phyloP scores from a whole-genome alignment of 2,797 vertebrate genomes.

The Mormyrus proboscirostris region DNA sequence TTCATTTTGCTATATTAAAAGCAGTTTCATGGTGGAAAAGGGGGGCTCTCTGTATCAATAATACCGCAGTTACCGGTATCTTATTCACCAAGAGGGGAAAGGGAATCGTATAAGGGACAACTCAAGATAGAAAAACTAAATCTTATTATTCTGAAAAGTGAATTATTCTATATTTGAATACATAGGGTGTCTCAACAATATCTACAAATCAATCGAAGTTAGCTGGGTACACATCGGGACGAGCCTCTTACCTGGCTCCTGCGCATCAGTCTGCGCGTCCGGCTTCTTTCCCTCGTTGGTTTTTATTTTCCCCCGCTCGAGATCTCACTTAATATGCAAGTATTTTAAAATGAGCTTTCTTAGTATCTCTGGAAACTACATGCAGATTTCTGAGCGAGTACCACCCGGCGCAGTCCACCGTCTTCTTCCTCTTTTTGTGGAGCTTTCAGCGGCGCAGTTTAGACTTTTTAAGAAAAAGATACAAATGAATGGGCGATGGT shows the following conservation, averaged over 20 bases:
- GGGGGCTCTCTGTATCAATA: neutral
- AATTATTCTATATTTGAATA: neutral
- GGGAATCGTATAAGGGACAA: neutral
- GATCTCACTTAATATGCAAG: neutral
- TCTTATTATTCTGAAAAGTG: neutral
- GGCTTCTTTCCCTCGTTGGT: neutral
- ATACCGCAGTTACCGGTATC: neutral
- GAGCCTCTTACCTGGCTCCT: slow-evolving; percentile 26
- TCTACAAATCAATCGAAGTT: neutral
- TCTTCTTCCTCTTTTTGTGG: neutral
- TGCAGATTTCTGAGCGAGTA: neutral
- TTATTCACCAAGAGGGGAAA: neutral
- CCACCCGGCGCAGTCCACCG: neutral
- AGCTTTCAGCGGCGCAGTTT: slow-evolving; percentile 10
- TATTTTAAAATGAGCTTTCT: neutral
- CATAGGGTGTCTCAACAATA: neutral
- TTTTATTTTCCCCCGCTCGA: neutral
- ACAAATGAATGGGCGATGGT: slow-evolving; percentile 9
- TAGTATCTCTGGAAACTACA: neutral
- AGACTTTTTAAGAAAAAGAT: slow-evolving; percentile 14
- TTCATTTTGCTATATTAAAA: neutral
- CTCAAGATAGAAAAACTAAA: neutral
- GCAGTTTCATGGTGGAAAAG: neutral
- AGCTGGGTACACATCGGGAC: neutral
- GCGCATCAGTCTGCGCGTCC: slow-evolving; percentile 8